phyloP scores from a whole-genome alignment of 2,113 vertebrate species.

The Pollimyrus isidori region DNA sequence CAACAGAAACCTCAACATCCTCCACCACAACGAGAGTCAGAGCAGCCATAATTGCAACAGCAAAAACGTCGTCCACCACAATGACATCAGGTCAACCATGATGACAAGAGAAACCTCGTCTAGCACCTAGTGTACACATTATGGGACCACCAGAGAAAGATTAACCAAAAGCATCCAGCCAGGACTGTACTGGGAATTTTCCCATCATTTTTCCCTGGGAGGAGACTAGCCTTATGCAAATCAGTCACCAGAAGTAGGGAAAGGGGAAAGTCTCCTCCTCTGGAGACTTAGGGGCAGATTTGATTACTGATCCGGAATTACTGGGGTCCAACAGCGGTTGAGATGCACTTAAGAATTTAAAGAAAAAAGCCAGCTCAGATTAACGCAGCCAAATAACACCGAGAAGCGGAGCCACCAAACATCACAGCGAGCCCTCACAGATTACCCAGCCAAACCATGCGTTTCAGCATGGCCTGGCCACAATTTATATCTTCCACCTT shows the following conservation, averaged over 20 bases:
- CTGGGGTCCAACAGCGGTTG: background rate
- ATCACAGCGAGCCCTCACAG: background rate
- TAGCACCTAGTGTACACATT: background rate
- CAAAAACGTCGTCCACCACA: background rate
- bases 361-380: background rate
- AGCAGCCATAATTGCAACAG: background rate
- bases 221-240: background rate
- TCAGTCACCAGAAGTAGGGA: background rate
- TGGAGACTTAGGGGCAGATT: background rate
- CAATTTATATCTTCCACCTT: background rate
- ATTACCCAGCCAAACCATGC: background rate
- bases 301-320: background rate
- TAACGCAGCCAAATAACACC: background rate
- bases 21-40: background rate
- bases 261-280: background rate
- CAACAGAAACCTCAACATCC: background rate
- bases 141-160: background rate
- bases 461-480: background rate
- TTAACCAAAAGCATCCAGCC: background rate
- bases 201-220: background rate
- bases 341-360: background rate
- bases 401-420: background rate
- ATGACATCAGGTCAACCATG: background rate
- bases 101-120: background rate
- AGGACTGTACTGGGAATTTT: background rate